Conservation (phyloP, 2,113 vertebrate genomes). For the Microtus ochrogaster region DNA sequence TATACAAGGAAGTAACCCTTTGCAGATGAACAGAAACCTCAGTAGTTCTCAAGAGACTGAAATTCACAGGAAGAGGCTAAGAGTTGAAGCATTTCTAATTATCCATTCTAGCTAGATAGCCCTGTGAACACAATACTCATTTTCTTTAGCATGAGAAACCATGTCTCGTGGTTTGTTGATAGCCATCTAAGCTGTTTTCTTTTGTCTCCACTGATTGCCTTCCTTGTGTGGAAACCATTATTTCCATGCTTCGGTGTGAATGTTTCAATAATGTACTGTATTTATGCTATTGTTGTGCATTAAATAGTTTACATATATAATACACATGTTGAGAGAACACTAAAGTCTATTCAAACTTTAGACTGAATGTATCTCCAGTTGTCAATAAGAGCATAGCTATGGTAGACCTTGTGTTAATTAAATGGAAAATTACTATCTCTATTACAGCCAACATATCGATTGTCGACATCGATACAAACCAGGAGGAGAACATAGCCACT, state of each 20-base stretch:
- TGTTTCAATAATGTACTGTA: not conserved
- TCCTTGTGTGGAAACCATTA: not conserved
- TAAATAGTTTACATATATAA: conserved; percentile 2
- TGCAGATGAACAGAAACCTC: not conserved
- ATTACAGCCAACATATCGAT: conserved; percentile 92
- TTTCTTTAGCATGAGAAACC: not conserved
- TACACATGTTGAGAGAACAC: not conserved
- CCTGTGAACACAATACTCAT: not conserved
- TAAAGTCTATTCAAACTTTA: conserved; percentile 18
- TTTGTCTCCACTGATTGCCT: not conserved
- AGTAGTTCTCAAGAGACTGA: not conserved
- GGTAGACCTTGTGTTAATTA: not conserved
- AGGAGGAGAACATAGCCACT: conserved; percentile 90
- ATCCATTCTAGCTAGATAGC: not conserved
- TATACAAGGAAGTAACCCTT: not conserved
- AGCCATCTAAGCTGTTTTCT: not conserved
- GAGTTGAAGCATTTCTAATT: not conserved
- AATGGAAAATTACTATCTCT: conserved; percentile 66
- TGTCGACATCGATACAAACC: conserved; percentile 91
- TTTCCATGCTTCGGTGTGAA: not conserved
- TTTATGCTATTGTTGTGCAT: not conserved
- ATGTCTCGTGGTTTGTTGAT: not conserved
- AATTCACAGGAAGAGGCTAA: not conserved
- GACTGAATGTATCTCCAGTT: conserved; percentile 3
- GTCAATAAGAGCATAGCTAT: not conserved